Evolutionary conservation across 1,140 invertebrate species (phyloP).

Genomic region (Drosophila suzukii): DNA sequence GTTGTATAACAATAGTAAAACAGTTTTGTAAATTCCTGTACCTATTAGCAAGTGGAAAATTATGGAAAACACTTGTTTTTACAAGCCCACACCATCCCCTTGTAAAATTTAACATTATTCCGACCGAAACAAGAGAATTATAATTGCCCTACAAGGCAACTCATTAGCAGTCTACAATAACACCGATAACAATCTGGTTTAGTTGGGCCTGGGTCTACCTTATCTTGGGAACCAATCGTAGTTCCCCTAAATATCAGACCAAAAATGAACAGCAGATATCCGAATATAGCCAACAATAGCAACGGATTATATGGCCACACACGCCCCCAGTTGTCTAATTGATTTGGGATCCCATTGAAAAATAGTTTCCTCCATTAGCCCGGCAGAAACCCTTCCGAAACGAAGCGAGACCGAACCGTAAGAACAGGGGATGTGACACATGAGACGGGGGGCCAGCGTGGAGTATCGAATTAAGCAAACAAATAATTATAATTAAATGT

Average conservation of each 20-base stretch:
- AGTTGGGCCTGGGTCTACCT: constrained; percentile 3
- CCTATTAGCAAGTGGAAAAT: background rate
- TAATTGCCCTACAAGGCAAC: constrained; percentile 44
- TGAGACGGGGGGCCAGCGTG: constrained; percentile 28
- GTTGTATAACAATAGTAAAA: background rate
- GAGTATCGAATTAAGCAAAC: constrained; percentile 67
- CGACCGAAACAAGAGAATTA: constrained; percentile 1
- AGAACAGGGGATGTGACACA: constrained; percentile 35
- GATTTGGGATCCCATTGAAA: constrained; percentile 16
- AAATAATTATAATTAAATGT: constrained; percentile 81
- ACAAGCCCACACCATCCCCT: background rate
- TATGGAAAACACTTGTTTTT: constrained; percentile 8
- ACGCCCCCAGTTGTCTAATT: constrained; percentile 20
- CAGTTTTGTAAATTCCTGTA: background rate
- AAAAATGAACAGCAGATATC: constrained; percentile 14
- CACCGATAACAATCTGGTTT: constrained; percentile 40
- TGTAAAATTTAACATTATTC: constrained; percentile 1
- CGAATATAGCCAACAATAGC: constrained; percentile 21
- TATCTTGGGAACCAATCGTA: constrained; percentile 14
- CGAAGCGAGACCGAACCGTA: background rate
- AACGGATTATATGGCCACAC: constrained; percentile 22
- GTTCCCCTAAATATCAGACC: constrained; percentile 16
- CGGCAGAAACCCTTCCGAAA: constrained; percentile 1
- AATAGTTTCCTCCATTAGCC: constrained; percentile 51
- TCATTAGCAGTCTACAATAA: constrained; percentile 36